A percentile compares a stretch with the other conserved stretches of the same genome.
Conservation (phyloP, 2,113 vertebrate genomes). For the Hymenochirus boettgeri region DNA sequence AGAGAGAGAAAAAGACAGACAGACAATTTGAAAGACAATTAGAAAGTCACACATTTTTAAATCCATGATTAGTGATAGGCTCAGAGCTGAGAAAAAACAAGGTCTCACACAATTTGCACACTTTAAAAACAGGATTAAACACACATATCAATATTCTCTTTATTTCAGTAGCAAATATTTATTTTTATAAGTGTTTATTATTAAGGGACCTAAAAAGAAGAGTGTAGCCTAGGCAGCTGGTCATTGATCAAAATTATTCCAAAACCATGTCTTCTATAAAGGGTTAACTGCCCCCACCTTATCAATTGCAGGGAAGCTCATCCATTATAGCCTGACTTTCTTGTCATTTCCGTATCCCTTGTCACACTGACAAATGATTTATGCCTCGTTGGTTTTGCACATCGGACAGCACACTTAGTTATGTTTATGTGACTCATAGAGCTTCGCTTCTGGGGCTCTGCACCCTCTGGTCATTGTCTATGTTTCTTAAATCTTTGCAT, state of each 20-base stretch:
- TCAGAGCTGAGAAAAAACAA: no score
- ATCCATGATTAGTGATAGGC: no score
- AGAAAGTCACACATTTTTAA: no score
- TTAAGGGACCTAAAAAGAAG: no score
- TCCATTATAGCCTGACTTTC: conserved; percentile 42
- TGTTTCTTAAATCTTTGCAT: conserved; percentile 19
- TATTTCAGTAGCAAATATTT: no score
- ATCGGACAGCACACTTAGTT: conserved; percentile 41
- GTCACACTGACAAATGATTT: conserved; percentile 43
- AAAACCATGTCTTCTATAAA: background rate
- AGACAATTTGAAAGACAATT: no score
- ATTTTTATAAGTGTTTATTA: no score
- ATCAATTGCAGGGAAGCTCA: conserved; percentile 34
- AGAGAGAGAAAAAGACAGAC: no score
- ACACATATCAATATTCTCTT: no score
- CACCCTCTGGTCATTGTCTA: conserved; percentile 27
- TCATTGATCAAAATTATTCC: conserved; percentile 30
- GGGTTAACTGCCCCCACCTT: conserved; percentile 40
- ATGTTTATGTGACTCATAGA: conserved; percentile 41
- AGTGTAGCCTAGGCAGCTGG: conserved; percentile 1
- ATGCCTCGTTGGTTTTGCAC: conserved; percentile 40
- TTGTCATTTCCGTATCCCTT: conserved; percentile 42
- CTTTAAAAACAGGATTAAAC: no score
- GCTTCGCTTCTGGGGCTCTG: conserved; percentile 7
- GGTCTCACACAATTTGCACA: no score